Conservation (phyloP, 2,888 invertebrate genomes). For the Tenthredo scrophulariae region DNA sequence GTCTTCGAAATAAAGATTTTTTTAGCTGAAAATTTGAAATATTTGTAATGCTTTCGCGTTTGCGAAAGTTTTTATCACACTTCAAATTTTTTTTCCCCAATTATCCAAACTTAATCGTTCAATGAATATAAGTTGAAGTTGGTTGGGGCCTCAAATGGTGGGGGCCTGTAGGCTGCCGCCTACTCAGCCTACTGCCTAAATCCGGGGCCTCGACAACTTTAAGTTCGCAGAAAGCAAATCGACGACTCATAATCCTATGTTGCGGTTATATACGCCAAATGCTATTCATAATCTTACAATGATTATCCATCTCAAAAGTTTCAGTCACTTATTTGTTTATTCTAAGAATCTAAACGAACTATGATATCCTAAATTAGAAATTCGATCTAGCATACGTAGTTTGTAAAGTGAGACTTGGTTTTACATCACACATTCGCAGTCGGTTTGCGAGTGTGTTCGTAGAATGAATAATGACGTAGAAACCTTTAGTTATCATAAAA, state of each 20-base stretch:
- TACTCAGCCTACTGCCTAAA: constrained; percentile 19
- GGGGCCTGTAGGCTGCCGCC: constrained; percentile 29
- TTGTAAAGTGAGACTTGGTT: not conserved
- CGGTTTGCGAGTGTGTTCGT: not conserved
- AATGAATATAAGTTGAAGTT: constrained; percentile 25
- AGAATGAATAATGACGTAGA: not conserved
- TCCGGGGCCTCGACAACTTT: constrained; percentile 14
- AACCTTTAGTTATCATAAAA: constrained; percentile 6
- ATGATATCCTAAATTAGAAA: not conserved
- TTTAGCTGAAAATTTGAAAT: not conserved
- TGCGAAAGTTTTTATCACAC: not conserved
- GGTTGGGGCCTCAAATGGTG: constrained; percentile 29
- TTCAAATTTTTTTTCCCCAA: not conserved
- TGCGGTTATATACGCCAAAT: not conserved
- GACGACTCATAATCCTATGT: not conserved
- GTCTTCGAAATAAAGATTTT: not conserved
- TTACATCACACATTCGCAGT: not conserved
- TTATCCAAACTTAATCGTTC: constrained; percentile 8
- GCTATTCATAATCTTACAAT: not conserved
- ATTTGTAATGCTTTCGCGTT: constrained; percentile 8
- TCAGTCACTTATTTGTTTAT: not conserved
- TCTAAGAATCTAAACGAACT: not conserved
- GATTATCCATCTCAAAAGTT: not conserved
- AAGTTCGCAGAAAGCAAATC: not conserved
- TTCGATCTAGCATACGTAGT: not conserved